Evolutionary conservation across 2,888 invertebrate species (phyloP), one percentile per base, ranked within the genome.

Genomic region (Himalopsyche tibetana): DNA sequence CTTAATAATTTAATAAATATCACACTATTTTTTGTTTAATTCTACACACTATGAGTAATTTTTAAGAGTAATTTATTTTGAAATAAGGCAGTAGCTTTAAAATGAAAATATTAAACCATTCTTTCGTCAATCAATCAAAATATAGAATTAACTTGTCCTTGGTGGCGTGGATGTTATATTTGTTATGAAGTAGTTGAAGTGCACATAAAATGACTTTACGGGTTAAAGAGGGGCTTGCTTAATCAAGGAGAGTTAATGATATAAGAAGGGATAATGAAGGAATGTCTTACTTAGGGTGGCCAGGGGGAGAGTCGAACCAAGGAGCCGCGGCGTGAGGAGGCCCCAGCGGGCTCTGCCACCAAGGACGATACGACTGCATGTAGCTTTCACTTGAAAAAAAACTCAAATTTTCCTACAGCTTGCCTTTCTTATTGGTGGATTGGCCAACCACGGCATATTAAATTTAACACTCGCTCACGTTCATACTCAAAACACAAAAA

Each of bases 331-430:
- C 84, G 69, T 86, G 86, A 69, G 86, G 82, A 82, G 83, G 87
- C 82, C 87, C 84, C 40, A 82, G 86, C 63, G 82, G 82, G 51
- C 56, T 82, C 74, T 86, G 87, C 87, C 87, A 84, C 84, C 87
- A 80, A 40, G 88, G 88, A 40, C 86, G 88, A 80, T 85, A 85
- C 83, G 82, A 86, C 88, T 88, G 88, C 88, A 88, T 88, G 88
- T 88, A 88, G 88, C 88, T 88, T 86, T 88, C 88, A 86, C 88
- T 88, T 88, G 87, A 88, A 88, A 86, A 86, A 85, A 87, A 87
- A 87, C 74, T 74, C 36, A 74, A 74, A 74, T 74, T 74, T 74
- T 74, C 74, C 74, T 74, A 74, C 74, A 74, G 74, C 74, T 74
- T 74, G 74, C 15, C 38, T 74, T 74, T 74, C 74, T 74, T 74